A percentile compares a stretch with the other conserved stretches of the same genome.
Conservation (phyloP, 2,888 invertebrate genomes). For the Diloba caeruleocephala region DNA sequence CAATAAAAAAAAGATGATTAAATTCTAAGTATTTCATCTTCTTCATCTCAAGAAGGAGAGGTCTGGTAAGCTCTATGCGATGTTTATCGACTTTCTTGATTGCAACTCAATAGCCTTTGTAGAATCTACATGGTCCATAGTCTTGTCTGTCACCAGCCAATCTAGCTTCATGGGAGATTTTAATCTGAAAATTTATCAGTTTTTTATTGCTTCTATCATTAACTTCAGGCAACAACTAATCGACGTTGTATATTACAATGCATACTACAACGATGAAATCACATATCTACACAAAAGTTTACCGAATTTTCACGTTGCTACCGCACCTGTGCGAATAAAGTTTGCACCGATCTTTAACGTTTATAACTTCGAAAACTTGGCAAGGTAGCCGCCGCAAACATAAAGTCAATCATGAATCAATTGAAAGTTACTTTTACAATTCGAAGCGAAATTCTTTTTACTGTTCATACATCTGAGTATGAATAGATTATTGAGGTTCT, state of each 20-base stretch:
- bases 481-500: no score
- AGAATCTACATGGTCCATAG: constrained; percentile 96
- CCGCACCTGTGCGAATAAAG: constrained; percentile 11
- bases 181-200: constrained; percentile 85
- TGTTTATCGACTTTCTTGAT: constrained; percentile 94
- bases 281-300: constrained; percentile 19
- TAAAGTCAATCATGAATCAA: no score
- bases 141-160: constrained; percentile 95
- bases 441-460: constrained; percentile 12
- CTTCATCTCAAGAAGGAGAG: constrained; percentile 96
- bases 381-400: constrained; percentile 11
- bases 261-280: constrained; percentile 8
- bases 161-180: constrained; percentile 94
- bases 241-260: no score
- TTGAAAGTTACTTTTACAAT: constrained; percentile 33
- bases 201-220: constrained; percentile 3
- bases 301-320: constrained; percentile 39
- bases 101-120: constrained; percentile 96
- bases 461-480: no score
- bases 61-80: constrained; percentile 94
- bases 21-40: constrained; percentile 91
- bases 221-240: no score
- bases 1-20: no score
- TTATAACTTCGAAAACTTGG: constrained; percentile 35
- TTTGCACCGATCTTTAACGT: constrained; percentile 25